Conservation (phyloP, 2,113 vertebrate species). For the Cacatua alba region DNA sequence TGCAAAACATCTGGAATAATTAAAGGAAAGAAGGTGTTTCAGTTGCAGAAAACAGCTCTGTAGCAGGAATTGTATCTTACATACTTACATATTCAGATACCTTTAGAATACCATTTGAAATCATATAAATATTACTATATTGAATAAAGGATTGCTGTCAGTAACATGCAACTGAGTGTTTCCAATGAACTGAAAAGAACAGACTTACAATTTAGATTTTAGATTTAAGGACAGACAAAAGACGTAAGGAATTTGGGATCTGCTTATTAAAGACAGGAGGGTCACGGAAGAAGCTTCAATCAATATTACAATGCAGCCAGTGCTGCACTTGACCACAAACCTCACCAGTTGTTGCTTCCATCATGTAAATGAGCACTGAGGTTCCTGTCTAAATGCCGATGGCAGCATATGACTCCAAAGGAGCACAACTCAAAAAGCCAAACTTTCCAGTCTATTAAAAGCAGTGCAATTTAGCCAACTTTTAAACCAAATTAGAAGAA, state of each 20-base stretch:
- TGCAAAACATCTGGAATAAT: conserved; percentile 71
- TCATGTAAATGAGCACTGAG: neutral
- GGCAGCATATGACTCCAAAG: neutral
- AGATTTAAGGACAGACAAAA: neutral
- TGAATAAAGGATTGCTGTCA: neutral
- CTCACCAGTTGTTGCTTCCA: neutral
- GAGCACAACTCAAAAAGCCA: neutral
- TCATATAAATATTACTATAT: neutral
- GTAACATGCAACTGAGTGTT: neutral
- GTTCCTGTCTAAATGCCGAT: neutral
- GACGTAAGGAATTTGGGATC: neutral
- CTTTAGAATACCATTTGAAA: neutral
- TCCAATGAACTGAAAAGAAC: neutral
- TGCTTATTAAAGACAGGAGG: neutral
- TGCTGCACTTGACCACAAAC: neutral
- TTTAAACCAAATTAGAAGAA: neutral
- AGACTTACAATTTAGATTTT: neutral
- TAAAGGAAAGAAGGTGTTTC: conserved; percentile 47
- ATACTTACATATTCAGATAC: neutral
- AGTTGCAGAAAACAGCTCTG: conserved; percentile 11
- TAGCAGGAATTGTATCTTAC: neutral
- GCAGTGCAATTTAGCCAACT: neutral
- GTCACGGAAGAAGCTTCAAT: neutral
- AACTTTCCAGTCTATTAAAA: neutral
- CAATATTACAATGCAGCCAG: neutral